Percentiles rank a stretch among this genome's conserved stretches.
Conservation (phyloP, 2,888 invertebrate species). For the Cantharis rufa region DNA sequence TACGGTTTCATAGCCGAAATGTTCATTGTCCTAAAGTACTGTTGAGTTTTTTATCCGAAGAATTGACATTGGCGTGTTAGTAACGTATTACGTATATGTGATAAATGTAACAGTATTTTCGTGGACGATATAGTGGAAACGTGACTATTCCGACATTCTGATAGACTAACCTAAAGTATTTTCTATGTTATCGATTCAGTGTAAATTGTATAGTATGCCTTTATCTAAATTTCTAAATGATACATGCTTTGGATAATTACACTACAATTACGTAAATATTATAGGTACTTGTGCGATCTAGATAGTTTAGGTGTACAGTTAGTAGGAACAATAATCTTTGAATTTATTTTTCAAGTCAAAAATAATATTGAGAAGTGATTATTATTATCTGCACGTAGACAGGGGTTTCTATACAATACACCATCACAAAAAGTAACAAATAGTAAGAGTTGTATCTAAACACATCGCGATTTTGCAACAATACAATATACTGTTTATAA, state of each 20-base stretch:
- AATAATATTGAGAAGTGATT: too few species aligned
- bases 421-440: too few species aligned
- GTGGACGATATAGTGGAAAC: neutral
- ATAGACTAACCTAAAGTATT: neutral
- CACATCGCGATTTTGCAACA: too few species aligned
- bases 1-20: too few species aligned
- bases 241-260: neutral
- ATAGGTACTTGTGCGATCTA: neutral
- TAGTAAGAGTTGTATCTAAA: too few species aligned
- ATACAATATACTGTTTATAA: too few species aligned
- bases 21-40: too few species aligned
- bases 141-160: neutral
- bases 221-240: neutral
- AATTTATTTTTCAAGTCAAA: too few species aligned
- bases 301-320: too few species aligned
- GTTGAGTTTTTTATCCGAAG: neutral
- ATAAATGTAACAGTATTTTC: neutral
- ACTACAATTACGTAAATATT: neutral
- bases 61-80: neutral
- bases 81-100: neutral
- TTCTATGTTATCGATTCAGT: neutral
- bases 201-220: neutral
- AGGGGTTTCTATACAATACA: too few species aligned
- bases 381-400: too few species aligned
- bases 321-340: too few species aligned